phyloP scores from a whole-genome alignment of 1,140 invertebrate species.

The Drosophila paulistorum region DNA sequence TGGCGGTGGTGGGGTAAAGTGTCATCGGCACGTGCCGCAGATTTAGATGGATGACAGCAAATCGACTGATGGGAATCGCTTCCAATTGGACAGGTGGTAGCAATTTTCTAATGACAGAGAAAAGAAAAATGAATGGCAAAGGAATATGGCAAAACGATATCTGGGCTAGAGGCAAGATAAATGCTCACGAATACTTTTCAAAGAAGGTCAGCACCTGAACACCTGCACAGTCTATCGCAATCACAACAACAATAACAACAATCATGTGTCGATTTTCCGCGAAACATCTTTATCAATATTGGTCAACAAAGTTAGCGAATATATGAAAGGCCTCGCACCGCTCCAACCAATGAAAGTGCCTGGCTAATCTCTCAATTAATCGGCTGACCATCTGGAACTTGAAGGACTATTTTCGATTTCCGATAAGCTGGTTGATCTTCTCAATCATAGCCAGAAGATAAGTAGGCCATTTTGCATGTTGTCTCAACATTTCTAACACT shows the following conservation, averaged over 20 bases:
- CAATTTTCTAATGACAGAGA: neutral
- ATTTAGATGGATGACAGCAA: neutral
- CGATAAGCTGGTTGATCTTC: too few species aligned
- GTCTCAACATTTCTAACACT: neutral
- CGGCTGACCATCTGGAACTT: too few species aligned
- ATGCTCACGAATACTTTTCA: neutral
- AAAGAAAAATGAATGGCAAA: too few species aligned
- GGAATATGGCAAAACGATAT: neutral
- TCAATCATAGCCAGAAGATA: too few species aligned
- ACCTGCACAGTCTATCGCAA: slow-evolving; percentile 3
- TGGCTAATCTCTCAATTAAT: too few species aligned
- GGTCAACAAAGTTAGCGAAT: neutral
- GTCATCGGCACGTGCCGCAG: neutral
- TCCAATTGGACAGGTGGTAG: neutral
- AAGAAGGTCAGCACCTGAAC: neutral
- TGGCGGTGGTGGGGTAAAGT: neutral
- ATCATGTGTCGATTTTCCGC: slow-evolving; percentile 1
- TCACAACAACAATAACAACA: neutral
- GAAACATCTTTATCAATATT: slow-evolving; percentile 16
- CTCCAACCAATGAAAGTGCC: neutral
- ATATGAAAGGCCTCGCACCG: neutral
- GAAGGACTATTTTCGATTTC: too few species aligned
- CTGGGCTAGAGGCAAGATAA: neutral
- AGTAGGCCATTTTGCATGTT: neutral
- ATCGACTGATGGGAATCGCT: neutral